Percentiles rank a stretch among this genome's conserved stretches.
Evolutionary conservation across 2,113 vertebrate genomes (phyloP).

Genomic region (Lates calcarifer): DNA sequence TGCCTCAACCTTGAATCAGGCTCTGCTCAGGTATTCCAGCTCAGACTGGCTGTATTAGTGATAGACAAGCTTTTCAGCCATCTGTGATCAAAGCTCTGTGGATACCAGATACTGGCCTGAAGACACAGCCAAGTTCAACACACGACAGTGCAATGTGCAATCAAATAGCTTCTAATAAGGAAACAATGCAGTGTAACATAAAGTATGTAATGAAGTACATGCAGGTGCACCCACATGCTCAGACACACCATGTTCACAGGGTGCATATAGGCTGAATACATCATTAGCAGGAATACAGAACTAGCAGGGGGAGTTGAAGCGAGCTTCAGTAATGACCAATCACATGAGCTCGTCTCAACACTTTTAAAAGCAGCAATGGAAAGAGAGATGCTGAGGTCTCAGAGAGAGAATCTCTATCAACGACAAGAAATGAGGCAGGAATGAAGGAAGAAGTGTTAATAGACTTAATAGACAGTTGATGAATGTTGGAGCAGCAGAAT

Average conservation of each 20-base stretch:
- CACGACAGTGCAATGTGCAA: background rate
- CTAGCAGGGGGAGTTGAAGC: background rate
- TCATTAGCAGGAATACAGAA: background rate
- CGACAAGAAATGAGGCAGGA: too few relatives aligned
- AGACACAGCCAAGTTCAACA: slow-evolving; percentile 1
- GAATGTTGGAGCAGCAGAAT: too few relatives aligned
- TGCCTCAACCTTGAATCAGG: slow-evolving; percentile 57
- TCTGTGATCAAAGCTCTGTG: slow-evolving; percentile 53
- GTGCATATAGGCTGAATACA: too few relatives aligned
- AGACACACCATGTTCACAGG: background rate
- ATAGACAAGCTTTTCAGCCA: slow-evolving; percentile 9
- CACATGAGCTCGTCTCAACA: background rate
- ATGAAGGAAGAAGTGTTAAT: too few relatives aligned
- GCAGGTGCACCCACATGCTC: background rate
- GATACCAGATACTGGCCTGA: background rate
- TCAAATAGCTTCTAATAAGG: background rate
- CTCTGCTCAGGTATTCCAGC: slow-evolving; percentile 15
- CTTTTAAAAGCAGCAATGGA: background rate
- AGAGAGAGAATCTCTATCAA: too few relatives aligned
- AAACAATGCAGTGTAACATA: slow-evolving; percentile 1
- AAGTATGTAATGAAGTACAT: background rate
- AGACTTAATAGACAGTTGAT: too few relatives aligned
- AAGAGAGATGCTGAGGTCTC: too few relatives aligned
- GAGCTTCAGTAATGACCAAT: background rate
- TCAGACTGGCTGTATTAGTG: slow-evolving; percentile 1